Evolutionary conservation across 2,797 vertebrate genomes (phyloP).

Genomic region (Cyclura pinguis): DNA sequence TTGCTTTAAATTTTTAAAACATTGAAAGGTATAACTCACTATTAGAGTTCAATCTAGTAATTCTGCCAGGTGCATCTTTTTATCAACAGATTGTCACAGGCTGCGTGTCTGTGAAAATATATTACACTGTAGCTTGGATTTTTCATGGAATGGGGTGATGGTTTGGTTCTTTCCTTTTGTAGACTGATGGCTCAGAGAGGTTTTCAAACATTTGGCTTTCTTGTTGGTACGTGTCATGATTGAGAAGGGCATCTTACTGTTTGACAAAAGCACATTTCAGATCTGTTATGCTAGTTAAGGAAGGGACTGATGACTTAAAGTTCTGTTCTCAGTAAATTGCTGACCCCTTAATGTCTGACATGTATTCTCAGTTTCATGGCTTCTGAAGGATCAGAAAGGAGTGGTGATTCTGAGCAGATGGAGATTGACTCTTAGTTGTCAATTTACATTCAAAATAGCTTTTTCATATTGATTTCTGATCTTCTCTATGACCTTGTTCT

Average conservation of each 20-base stretch:
- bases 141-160: background rate
- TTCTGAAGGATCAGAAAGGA: slow-evolving; percentile 52
- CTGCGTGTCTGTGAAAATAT: slow-evolving; percentile 43
- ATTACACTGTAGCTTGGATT: slow-evolving; percentile 27
- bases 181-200: slow-evolving; percentile 30
- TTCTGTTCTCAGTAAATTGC: slow-evolving; percentile 47
- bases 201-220: slow-evolving; percentile 39
- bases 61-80: slow-evolving; percentile 48
- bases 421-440: slow-evolving; percentile 12
- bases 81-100: slow-evolving; percentile 47
- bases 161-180: slow-evolving; percentile 23
- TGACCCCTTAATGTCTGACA: slow-evolving; percentile 66
- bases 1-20: slow-evolving; percentile 26
- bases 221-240: slow-evolving; percentile 32
- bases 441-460: slow-evolving; percentile 36
- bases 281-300: slow-evolving; percentile 14
- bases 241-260: slow-evolving; percentile 53
- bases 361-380: slow-evolving; percentile 57
- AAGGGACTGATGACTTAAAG: slow-evolving; percentile 18
- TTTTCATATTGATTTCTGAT: slow-evolving; percentile 17
- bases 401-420: slow-evolving; percentile 67
- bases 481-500: background rate
- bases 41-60: background rate
- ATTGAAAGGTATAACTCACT: slow-evolving; percentile 41
- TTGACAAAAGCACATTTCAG: slow-evolving; percentile 52